phyloP scores from a whole-genome alignment of 2,113 vertebrate genomes.

The Pomatostomus ruficeps region DNA sequence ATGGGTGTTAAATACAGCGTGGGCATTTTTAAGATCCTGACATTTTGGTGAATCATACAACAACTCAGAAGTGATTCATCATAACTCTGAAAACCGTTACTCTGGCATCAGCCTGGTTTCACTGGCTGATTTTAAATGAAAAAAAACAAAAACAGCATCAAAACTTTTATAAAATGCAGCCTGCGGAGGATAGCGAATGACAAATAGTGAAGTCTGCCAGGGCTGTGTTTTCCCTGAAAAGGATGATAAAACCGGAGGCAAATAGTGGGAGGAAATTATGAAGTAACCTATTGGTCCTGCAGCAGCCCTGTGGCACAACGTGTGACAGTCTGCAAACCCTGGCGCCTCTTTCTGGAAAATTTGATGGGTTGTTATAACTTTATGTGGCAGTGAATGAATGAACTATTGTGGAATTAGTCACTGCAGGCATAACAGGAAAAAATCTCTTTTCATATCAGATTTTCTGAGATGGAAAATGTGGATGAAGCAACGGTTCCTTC shows the following conservation, averaged over 20 bases:
- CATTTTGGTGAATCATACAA: conserved; percentile 21
- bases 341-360: conserved; percentile 73
- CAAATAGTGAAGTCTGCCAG: background rate
- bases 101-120: conserved; percentile 44
- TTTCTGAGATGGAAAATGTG: conserved; percentile 69
- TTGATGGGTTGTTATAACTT: conserved; percentile 44
- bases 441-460: conserved; percentile 21
- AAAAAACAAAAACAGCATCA: background rate
- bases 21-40: conserved; percentile 18
- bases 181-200: background rate
- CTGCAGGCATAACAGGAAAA: conserved; percentile 31
- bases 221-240: conserved; percentile 36
- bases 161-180: conserved; percentile 14
- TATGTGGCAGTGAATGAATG: conserved; percentile 75
- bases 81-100: conserved; percentile 45
- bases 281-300: conserved; percentile 50
- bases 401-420: conserved; percentile 69
- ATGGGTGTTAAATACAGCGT: background rate
- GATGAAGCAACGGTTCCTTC: conserved; percentile 37
- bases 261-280: conserved; percentile 60
- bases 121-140: conserved; percentile 27
- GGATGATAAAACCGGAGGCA: conserved; percentile 26
- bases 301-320: conserved; percentile 18
- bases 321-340: conserved; percentile 39
- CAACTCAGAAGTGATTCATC: conserved; percentile 61